These are phyloP conservation scores for Forpus xanthops DNA, from an alignment of 2,797 vertebrate species.

Conservation along the genomic window DNA sequence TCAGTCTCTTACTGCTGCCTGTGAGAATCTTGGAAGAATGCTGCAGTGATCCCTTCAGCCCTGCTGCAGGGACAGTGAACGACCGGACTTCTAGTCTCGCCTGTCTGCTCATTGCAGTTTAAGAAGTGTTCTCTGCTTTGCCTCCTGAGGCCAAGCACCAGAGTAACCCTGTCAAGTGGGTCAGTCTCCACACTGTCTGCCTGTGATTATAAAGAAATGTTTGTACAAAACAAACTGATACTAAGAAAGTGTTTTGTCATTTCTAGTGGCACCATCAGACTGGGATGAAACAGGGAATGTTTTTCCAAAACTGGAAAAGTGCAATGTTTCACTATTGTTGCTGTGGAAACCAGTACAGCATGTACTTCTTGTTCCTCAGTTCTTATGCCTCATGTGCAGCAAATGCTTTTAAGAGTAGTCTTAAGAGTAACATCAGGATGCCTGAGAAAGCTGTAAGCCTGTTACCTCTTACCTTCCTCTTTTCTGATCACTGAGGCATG, in stretches of 20 bases:
- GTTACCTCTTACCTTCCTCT: neutral
- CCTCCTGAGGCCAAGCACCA: neutral
- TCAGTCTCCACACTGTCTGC: neutral
- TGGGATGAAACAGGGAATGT: neutral
- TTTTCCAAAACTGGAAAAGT: neutral
- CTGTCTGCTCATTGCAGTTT: neutral
- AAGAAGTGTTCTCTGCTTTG: neutral
- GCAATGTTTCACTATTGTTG: neutral
- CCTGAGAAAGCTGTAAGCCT: neutral
- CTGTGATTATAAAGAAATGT: neutral
- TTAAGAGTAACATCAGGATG: neutral
- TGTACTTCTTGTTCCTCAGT: neutral
- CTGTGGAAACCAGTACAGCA: neutral
- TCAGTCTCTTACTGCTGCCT: neutral
- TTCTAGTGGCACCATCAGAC: neutral
- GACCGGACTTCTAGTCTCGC: neutral
- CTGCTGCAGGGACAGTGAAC: neutral
- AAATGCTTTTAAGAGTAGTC: neutral
- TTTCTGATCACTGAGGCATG: neutral
- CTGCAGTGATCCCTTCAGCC: neutral
- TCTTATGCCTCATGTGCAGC: neutral
- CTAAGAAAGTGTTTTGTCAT: neutral
- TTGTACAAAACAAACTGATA: neutral
- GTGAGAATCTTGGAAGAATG: neutral
- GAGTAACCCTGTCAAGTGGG: neutral